phyloP scores from a whole-genome alignment of 2,888 invertebrate genomes.

The Trichogramma dendrolimi region DNA sequence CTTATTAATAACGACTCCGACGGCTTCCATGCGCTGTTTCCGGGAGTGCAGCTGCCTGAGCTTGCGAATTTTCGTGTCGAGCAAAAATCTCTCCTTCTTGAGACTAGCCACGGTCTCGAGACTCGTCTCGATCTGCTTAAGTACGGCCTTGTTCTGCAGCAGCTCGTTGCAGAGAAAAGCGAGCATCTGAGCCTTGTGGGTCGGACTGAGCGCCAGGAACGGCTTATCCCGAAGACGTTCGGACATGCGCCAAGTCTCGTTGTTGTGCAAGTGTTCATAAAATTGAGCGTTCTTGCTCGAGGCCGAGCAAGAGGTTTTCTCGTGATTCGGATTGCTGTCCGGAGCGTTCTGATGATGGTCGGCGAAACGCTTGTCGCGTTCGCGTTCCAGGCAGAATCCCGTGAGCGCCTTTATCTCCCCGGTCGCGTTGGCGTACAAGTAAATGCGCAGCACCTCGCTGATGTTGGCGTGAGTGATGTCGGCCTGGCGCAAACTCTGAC shows the following conservation, averaged over 20 bases:
- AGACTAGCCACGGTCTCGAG: conserved; percentile 82
- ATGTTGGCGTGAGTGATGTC: conserved; percentile 89
- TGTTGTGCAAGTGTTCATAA: conserved; percentile 72
- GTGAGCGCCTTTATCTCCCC: conserved; percentile 79
- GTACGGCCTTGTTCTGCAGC: conserved; percentile 85
- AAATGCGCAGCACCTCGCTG: conserved; percentile 87
- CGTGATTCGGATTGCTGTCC: conserved; percentile 60
- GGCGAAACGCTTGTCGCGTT: conserved; percentile 73
- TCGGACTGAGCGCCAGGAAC: conserved; percentile 79
- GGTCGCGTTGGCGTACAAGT: conserved; percentile 83
- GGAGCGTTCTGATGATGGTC: conserved; percentile 77
- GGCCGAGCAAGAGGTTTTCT: conserved; percentile 35
- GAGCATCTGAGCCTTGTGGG: conserved; percentile 81
- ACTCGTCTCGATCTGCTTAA: conserved; percentile 83
- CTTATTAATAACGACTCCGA: conserved; percentile 49
- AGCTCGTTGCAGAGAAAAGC: conserved; percentile 93
- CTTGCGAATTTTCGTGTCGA: conserved; percentile 89
- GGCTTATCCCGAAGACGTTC: conserved; percentile 78
- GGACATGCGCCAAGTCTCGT: conserved; percentile 75
- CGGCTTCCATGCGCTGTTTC: conserved; percentile 71
- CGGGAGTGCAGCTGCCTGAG: conserved; percentile 69
- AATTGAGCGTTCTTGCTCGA: conserved; percentile 74
- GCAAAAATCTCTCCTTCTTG: conserved; percentile 85
- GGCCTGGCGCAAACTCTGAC: conserved; percentile 83
- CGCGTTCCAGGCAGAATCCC: conserved; percentile 76